These are phyloP conservation scores for Kudoa iwatai DNA, from an alignment of 30 jellyfish, hydroid and myxozoan species.

Conservation along the genomic window DNA sequence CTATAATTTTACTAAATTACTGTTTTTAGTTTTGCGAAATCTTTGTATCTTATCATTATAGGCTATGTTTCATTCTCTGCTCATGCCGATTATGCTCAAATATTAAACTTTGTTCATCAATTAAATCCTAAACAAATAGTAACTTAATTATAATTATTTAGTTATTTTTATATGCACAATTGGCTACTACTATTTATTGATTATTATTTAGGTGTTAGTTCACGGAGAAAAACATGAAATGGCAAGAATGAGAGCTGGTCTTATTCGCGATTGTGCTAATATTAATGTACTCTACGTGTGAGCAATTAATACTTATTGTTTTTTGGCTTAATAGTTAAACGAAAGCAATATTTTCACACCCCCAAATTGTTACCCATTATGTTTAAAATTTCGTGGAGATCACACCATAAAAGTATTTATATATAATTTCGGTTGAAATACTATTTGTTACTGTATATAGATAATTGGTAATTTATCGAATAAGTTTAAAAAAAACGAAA, in stretches of 20 bases:
- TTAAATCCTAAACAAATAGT: conserved; percentile 76
- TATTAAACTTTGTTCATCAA: conserved; percentile 39
- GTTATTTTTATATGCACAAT: not conserved
- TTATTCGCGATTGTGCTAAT: conserved; percentile 57
- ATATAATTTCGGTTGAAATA: too few species aligned
- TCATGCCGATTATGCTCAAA: conserved; percentile 80
- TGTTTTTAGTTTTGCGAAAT: too few species aligned
- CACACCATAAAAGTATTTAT: too few species aligned
- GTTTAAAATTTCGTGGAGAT: too few species aligned
- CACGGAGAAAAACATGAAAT: conserved; percentile 87
- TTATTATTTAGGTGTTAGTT: conserved; percentile 13
- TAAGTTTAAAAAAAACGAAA: too few species aligned
- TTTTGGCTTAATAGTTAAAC: conserved; percentile 4
- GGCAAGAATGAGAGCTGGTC: conserved; percentile 72
- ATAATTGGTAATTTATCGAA: too few species aligned
- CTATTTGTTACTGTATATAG: too few species aligned
- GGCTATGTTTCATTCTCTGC: conserved; percentile 89
- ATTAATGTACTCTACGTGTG: conserved; percentile 19
- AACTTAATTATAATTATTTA: not conserved
- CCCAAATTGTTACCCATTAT: conserved; percentile 54
- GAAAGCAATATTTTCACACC: conserved; percentile 81
- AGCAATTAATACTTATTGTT: not conserved
- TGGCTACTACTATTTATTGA: not conserved
- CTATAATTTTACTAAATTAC: too few species aligned
- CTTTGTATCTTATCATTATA: conserved; percentile 3